Evolutionary conservation across 2,797 vertebrate species (phyloP).

Genomic region (Sebastes nivosus): DNA sequence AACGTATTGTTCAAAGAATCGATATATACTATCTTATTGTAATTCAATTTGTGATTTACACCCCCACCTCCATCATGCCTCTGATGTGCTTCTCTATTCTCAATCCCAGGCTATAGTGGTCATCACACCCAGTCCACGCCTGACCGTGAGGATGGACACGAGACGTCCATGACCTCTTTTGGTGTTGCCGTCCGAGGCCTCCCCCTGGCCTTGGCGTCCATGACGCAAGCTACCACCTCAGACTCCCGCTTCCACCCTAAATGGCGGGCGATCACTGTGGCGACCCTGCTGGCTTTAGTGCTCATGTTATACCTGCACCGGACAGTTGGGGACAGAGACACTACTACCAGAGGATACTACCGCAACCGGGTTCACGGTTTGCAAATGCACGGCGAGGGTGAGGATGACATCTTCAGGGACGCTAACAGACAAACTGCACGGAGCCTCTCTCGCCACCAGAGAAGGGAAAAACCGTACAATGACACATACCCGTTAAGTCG

Average conservation of each 20-base stretch:
- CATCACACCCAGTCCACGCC: constrained; percentile 71
- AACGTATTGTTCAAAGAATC: background rate
- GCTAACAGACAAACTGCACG: background rate
- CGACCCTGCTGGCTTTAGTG: constrained; percentile 74
- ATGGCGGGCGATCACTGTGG: constrained; percentile 89
- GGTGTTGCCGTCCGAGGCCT: constrained; percentile 85
- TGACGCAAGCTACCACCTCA: constrained; percentile 81
- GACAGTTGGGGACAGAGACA: constrained; percentile 38
- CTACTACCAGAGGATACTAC: constrained; percentile 18
- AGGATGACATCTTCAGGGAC: constrained; percentile 3
- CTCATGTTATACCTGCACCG: constrained; percentile 87
- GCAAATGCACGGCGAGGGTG: constrained; percentile 7
- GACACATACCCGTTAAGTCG: constrained; percentile 91
- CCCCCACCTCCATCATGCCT: background rate
- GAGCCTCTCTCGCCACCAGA: constrained; percentile 25
- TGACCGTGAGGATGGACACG: constrained; percentile 36
- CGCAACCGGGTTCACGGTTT: constrained; percentile 24
- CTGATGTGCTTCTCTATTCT: constrained; percentile 20
- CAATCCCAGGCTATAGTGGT: constrained; percentile 46
- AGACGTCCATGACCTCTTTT: constrained; percentile 78
- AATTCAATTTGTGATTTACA: background rate
- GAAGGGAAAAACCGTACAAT: constrained; percentile 85
- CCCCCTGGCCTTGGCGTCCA: constrained; percentile 87
- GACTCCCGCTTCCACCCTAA: constrained; percentile 91
- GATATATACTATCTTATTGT: background rate